Base-by-base conservation (phyloP, 2,888 invertebrate genomes). In the Morpho helenor region DNA sequence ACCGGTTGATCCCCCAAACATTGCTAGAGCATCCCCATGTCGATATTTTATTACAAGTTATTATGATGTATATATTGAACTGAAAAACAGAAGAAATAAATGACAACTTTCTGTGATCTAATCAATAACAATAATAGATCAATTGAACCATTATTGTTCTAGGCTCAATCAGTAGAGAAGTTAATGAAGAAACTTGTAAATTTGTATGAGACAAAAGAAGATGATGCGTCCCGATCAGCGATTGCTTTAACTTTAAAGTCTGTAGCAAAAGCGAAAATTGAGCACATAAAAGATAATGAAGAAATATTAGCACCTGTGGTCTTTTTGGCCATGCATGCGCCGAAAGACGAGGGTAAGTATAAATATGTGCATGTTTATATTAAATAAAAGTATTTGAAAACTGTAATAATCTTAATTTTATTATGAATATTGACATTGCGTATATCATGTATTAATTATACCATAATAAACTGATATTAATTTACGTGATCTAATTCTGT, bases 241-340 rank as follows among this genome's bases (percentile, higher is more conserved):
- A 94, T 96, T 57, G 95, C 94, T 0, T 88, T 94, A 56, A 93
- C 95, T 0, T 91, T 98, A 22, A 96, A 96, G 71, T 93, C 97
- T 0, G 94, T 97, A 62, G 95, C 95, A 50, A 95, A 94, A 68
- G 94, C 97, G 56, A 95, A 96, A 82, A 95, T 95, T 66, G 97
- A 97, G 64, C 91, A 96, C 56, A 84, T 98, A 47, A 96, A 95
- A 74, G 93, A 95, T 72, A 95, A 96, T 75, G 94, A 95, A 41
- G 92, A 92, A 7, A 82, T 94, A 39, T 91, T 96, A 8, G 91
- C 98, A 68, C 97, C 98, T 0, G 88, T 97, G 57, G 94, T 96
- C 23, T 98, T 97, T 80, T 93, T 97, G 66, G 98, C 97, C 8
- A 98, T 97, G 96, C 98, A 98, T 73, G 95, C 94, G 16, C 94